Evolutionary conservation across 2,888 invertebrate species (phyloP).

Genomic region (Alloplasta piceator): DNA sequence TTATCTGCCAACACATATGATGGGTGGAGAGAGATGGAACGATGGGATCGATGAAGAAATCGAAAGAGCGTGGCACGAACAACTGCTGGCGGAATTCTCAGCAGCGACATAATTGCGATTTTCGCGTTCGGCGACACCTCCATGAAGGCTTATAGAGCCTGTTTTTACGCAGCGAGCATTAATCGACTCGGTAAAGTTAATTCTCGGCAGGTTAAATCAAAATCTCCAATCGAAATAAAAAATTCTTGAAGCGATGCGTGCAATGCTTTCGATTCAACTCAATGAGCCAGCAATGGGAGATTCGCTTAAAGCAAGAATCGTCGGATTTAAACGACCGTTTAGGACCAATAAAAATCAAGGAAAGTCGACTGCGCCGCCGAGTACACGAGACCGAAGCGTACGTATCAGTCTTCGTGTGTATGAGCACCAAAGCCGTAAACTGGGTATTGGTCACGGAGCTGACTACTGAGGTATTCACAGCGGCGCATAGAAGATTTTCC

Average conservation of each 20-base stretch:
- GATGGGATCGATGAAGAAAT: too few species aligned
- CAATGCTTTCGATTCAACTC: constrained; percentile 70
- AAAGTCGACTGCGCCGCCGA: constrained; percentile 44
- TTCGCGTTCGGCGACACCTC: constrained; percentile 70
- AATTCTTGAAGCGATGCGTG: constrained; percentile 70
- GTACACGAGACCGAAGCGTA: constrained; percentile 25
- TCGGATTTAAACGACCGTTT: constrained; percentile 70
- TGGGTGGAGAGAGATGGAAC: too few species aligned
- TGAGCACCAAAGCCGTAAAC: constrained; percentile 67
- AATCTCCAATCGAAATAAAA: constrained; percentile 62
- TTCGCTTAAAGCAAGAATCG: constrained; percentile 75
- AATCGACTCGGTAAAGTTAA: neutral
- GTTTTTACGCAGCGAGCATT: constrained; percentile 56
- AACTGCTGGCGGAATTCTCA: too few species aligned
- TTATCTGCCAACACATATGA: too few species aligned
- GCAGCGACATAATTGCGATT: constrained; percentile 25
- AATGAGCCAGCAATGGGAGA: constrained; percentile 72
- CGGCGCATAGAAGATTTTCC: constrained; percentile 72
- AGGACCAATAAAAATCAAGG: constrained; percentile 62
- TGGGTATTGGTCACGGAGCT: constrained; percentile 74
- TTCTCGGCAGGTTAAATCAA: constrained; percentile 9
- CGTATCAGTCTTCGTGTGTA: constrained; percentile 65
- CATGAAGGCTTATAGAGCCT: constrained; percentile 68
- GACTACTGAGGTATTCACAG: constrained; percentile 73
- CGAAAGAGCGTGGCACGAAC: too few species aligned